Percentiles rank a stretch among this genome's conserved stretches.
Evolutionary conservation across 2,113 vertebrate genomes (phyloP).

Genomic region (Naja naja): DNA sequence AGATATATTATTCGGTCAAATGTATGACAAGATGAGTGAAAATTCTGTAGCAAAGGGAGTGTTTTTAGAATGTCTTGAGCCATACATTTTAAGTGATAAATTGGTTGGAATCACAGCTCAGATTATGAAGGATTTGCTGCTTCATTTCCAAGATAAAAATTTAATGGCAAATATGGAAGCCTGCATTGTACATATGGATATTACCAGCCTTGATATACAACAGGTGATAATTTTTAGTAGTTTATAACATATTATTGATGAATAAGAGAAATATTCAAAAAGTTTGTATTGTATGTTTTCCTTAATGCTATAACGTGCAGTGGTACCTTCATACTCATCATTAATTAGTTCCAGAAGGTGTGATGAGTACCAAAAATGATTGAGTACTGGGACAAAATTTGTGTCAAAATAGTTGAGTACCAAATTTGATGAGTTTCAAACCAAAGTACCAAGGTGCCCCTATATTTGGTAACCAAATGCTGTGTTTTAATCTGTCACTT

Average conservation of each 20-base stretch:
- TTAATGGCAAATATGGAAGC: conserved; percentile 93
- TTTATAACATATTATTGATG: not conserved
- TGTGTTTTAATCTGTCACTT: not conserved
- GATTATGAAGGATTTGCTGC: conserved; percentile 91
- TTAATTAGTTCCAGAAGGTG: not conserved
- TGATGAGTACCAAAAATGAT: not conserved
- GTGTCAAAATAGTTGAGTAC: not conserved
- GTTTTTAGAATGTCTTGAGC: conserved; percentile 92
- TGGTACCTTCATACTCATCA: not conserved
- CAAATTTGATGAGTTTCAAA: not conserved
- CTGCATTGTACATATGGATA: conserved; percentile 95
- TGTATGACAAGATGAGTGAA: conserved; percentile 87
- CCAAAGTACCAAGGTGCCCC: not conserved
- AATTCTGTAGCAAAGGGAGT: conserved; percentile 91
- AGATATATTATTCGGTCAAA: conserved; percentile 90
- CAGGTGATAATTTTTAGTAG: conserved; percentile 73
- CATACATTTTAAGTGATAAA: conserved; percentile 89
- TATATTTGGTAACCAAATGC: not conserved
- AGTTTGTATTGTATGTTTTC: not conserved
- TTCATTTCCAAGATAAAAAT: conserved; percentile 91
- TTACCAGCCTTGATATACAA: conserved; percentile 95
- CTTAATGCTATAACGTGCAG: not conserved
- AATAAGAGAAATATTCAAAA: not conserved
- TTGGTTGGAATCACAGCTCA: conserved; percentile 87
- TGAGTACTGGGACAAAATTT: not conserved